Evolutionary conservation across 2,113 vertebrate species (phyloP), one percentile per base, ranked within the genome.

Genomic region (Guaruba guarouba): DNA sequence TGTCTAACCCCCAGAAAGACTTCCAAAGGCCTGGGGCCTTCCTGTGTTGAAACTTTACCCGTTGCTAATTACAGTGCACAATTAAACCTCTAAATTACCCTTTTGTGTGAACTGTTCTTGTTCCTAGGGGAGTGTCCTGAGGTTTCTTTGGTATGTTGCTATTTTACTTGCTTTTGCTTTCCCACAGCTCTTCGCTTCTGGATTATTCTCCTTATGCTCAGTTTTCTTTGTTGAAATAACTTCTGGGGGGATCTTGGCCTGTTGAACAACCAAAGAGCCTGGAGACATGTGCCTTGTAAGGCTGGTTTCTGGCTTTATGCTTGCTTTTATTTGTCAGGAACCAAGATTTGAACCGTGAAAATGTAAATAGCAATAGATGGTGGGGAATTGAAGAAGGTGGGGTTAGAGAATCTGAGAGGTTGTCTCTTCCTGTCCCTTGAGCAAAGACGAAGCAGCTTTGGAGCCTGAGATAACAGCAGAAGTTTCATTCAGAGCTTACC

Each of bases 81-180:
- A 37, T 90, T 94, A 91, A 95, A 86, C 75, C 74, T 95, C 84
- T 92, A 41, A 95, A 95, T 96, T 90, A 88, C 20, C 67, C 90
- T 82, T 95, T 76, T 95, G 93, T 96, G 54, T 67, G 85, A 85
- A 57, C 84, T 57, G 11, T 91, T 85, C 39, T 55, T 92, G 91
- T 87, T 95, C 93, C 94, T 88, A 31, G 31, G 90, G 82, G 78
- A 90, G 27, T 86, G 88, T 70, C 79, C 83, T 95, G 94, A 94
- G 93, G 88, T 91, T 95, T 96, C 63, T 80, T 90, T 94, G 75
- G 87, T 86, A 90, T 88, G 90, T 83, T 91, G 87, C 87, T 94
- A 3, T 85, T 95, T 88, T 73, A 44, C 55, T 90, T 91, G 94
- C 59, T 86, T 92, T 86, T 88, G 67, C 82, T 88, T 96, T 96